Evolutionary conservation across 2,113 vertebrate species (phyloP).

Genomic region (Ctenomys sociabilis): DNA sequence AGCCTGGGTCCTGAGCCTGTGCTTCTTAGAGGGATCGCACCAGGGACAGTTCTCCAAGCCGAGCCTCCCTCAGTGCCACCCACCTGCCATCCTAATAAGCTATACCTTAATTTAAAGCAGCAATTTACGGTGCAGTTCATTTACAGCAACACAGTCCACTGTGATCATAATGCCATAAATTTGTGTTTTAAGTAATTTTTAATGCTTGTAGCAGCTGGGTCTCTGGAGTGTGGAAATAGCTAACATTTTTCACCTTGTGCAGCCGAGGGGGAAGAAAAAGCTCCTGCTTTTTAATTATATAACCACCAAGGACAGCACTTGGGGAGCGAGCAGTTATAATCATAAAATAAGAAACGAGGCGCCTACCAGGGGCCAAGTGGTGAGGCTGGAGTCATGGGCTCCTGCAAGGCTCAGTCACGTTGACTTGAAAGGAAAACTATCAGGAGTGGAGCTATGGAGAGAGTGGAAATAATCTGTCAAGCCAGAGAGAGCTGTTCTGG

Average conservation of each 20-base stretch:
- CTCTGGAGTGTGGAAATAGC: slow-evolving; percentile 88
- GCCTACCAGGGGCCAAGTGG: not conserved
- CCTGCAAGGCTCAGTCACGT: not conserved
- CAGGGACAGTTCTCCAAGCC: slow-evolving; percentile 82
- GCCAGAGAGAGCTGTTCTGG: not conserved
- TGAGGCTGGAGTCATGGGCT: not conserved
- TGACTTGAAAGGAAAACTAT: not conserved
- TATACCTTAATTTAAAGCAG: slow-evolving; percentile 87
- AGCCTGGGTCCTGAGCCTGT: slow-evolving; percentile 38
- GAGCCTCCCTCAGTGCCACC: slow-evolving; percentile 79
- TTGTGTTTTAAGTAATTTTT: slow-evolving; percentile 89
- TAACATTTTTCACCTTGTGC: slow-evolving; percentile 86
- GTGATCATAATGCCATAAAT: slow-evolving; percentile 84
- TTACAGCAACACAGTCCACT: slow-evolving; percentile 86
- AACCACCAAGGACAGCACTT: slow-evolving; percentile 65
- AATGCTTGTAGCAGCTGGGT: slow-evolving; percentile 85
- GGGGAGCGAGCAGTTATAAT: slow-evolving; percentile 71
- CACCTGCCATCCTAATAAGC: slow-evolving; percentile 83
- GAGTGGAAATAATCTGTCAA: not conserved
- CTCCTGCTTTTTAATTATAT: slow-evolving; percentile 83
- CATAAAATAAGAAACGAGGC: slow-evolving; percentile 67
- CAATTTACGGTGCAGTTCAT: slow-evolving; percentile 87
- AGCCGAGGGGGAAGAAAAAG: slow-evolving; percentile 76
- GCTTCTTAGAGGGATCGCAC: slow-evolving; percentile 1
- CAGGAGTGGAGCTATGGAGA: not conserved